Evolutionary conservation across 2,888 invertebrate genomes (phyloP), one percentile per base, ranked within the genome.

Genomic region (Troides helena): DNA sequence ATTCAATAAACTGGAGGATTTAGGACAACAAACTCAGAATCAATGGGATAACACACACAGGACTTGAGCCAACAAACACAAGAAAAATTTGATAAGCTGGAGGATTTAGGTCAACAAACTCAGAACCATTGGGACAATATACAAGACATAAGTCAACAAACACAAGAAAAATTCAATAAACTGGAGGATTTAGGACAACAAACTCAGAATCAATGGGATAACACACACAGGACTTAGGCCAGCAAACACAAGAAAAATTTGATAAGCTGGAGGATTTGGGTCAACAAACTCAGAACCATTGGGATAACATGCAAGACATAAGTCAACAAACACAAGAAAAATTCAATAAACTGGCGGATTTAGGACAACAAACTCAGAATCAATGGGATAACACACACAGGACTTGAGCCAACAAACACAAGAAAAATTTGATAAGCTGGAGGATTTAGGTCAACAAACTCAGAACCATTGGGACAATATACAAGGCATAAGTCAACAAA

Each of bases 1-100:
- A 60, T 75, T 68, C 72, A 73, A 74, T 36, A 75, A 79, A 25
- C 56, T 73, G 23, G 78, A 79, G 68, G 74, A 81, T 72, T 77
- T 82, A 12, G 78, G 76, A 3, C 83, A 85, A 72, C 78, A 81
- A 74, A 73, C 73, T 43, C 77, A 76, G 76, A 81, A 74, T 14
- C 56, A n/a, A 3, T 56, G 56, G 56, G 23, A 58, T 4, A 58
- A 58, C 23, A 58, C 3, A 2, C 21, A 21, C 21, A 21, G 21
- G 21, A 21, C 21, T 21, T 21, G 0, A 0, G 21, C 21, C 21
- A 21, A 21, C 21, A 21, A 21, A 21, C 57, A 25, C 57, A 58
- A 23, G 57, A 58, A 23, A 58, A 58, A 58, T 58, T 58, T 23
- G 4, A 58, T 10, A 58, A 58, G 23, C 25, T 25, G 12, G 57